Evolutionary conservation across 2,113 vertebrate genomes (phyloP).

Genomic region (Passerina amoena): DNA sequence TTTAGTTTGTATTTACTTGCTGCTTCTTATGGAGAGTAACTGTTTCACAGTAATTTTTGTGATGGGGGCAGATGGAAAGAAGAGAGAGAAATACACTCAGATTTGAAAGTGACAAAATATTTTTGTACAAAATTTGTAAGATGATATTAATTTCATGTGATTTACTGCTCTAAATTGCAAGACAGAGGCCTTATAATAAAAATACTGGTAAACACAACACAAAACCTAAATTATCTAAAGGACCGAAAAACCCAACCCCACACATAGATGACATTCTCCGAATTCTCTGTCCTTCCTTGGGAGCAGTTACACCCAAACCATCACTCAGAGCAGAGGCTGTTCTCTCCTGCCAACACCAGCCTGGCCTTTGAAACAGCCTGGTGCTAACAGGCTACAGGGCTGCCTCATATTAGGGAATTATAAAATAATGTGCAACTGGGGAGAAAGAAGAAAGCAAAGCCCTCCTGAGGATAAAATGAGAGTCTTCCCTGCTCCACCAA

Average conservation of each 20-base stretch:
- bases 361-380: not conserved
- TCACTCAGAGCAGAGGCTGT: conserved; percentile 33
- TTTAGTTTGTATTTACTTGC: not conserved
- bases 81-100: not conserved
- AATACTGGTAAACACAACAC: conserved; percentile 11
- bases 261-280: conserved; percentile 39
- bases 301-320: conserved; percentile 57
- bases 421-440: not conserved
- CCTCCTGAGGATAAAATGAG: not conserved
- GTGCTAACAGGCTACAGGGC: not conserved
- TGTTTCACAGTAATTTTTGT: not conserved
- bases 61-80: not conserved
- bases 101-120: not conserved
- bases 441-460: not conserved
- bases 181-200: not conserved
- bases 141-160: not conserved
- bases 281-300: conserved; percentile 61
- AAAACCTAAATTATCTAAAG: conserved; percentile 25
- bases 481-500: not conserved
- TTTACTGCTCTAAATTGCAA: not conserved
- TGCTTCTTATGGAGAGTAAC: not conserved
- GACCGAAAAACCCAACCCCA: conserved; percentile 25
- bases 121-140: not conserved
- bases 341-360: not conserved
- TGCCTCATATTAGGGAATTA: not conserved